phyloP scores from a whole-genome alignment of 2,888 invertebrate genomes.

The Drosophila borborema region DNA sequence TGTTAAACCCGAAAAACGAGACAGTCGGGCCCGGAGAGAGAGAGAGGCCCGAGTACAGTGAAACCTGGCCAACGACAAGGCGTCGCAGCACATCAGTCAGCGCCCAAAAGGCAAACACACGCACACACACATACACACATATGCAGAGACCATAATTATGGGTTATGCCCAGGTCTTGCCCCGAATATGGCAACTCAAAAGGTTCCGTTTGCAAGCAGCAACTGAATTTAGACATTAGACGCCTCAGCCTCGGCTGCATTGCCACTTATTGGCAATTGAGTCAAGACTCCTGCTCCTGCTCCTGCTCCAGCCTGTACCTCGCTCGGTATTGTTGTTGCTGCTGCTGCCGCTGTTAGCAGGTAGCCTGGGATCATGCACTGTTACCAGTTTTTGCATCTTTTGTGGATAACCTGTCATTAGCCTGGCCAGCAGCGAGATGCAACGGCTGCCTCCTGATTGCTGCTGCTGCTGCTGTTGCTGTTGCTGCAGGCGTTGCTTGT shows the following conservation, averaged over 20 bases:
- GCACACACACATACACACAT: not conserved
- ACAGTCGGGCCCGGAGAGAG: constrained; percentile 40
- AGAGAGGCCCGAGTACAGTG: constrained; percentile 12
- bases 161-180: constrained; percentile 52
- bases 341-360: constrained; percentile 63
- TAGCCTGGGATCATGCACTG: constrained; percentile 71
- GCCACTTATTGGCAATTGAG: constrained; percentile 78
- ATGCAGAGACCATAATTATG: constrained; percentile 62
- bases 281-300: constrained; percentile 32
- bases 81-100: constrained; percentile 68
- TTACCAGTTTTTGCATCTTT: constrained; percentile 74
- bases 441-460: constrained; percentile 47
- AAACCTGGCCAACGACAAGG: constrained; percentile 63
- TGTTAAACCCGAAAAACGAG: constrained; percentile 81
- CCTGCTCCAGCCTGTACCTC: constrained; percentile 15
- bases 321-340: constrained; percentile 11
- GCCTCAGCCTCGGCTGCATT: constrained; percentile 52
- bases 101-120: constrained; percentile 26
- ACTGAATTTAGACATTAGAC: constrained; percentile 79
- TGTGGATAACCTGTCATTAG: constrained; percentile 79
- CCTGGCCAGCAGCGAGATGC: constrained; percentile 41
- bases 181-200: constrained; percentile 53
- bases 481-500: constrained; percentile 49
- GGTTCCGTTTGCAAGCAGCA: constrained; percentile 50
- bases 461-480: constrained; percentile 32